Evolutionary conservation across 2,797 vertebrate genomes (phyloP), one percentile per base, ranked within the genome.

Genomic region (Threskiornis aethiopicus): DNA sequence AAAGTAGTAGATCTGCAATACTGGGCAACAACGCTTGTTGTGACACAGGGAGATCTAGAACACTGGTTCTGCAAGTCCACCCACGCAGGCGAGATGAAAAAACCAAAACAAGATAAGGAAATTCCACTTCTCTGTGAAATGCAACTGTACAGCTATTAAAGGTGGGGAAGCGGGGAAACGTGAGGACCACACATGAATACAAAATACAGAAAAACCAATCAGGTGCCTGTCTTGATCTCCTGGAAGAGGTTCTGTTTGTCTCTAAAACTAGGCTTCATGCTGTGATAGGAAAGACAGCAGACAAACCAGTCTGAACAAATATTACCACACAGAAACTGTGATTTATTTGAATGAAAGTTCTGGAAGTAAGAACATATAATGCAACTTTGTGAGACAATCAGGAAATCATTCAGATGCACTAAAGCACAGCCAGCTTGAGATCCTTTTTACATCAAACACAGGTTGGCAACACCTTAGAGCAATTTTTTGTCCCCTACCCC

Each of bases 31-130:
- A 17, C 0, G 4, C 46, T 41, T 35, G 46, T 13, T 75, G 83
- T 41, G 77, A 84, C 61, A 71, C 22, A 19, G 70, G 62, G 67
- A 81, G 51, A 86, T 91, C 69, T 52, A 88, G 75, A 97, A 57
- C 93, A 84, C 75, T 79, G 92, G 81, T 66, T 89, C 84, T 95
- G 90, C 87, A 69, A 87, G 93, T 93, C 69, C 86, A 95, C 86
- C 90, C 96, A 96, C 25, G 0, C 61, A 92, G 71, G 71, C 10
- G 13, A 95, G 90, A 89, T 95, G 91, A 78, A 75, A 93, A 96
- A 55, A 66, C 89, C 95, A 89, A 93, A 86, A 81, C 54, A 91
- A 94, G 89, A 72, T 85, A 94, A 88, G 67, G 82, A 87, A 90
- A 96, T 93, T 94, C 90, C 93, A 92, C 31, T 66, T 76, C 84